phyloP scores from a whole-genome alignment of 2,113 vertebrate genomes.

The Oplegnathus fasciatus region DNA sequence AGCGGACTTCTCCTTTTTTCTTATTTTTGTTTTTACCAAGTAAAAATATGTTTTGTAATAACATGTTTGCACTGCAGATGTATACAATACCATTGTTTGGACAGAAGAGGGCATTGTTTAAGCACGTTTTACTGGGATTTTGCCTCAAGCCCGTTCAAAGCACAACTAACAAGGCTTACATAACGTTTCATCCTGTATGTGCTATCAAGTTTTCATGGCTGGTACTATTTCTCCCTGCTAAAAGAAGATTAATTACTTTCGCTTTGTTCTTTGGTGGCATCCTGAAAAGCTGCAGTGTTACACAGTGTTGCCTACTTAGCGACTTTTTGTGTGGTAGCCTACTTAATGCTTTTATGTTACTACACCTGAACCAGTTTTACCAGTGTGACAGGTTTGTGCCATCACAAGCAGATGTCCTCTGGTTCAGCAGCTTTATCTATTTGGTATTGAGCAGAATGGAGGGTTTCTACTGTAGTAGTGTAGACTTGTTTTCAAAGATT shows the following conservation, averaged over 20 bases:
- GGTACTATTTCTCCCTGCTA: not conserved
- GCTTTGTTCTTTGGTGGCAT: slow-evolving; percentile 7
- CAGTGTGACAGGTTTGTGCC: not conserved
- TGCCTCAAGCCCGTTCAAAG: slow-evolving; percentile 6
- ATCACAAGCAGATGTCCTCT: slow-evolving; percentile 16
- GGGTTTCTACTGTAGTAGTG: not conserved
- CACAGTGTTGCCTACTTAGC: slow-evolving; percentile 22
- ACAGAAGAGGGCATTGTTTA: slow-evolving; percentile 63
- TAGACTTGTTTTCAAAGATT: not conserved
- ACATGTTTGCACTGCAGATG: not conserved
- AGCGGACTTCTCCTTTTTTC: too few species aligned
- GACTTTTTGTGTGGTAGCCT: slow-evolving; percentile 11
- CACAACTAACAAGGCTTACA: slow-evolving; percentile 12
- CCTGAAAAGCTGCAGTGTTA: slow-evolving; percentile 3
- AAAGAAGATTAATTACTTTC: slow-evolving; percentile 11
- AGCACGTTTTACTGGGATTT: not conserved
- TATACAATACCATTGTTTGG: not conserved
- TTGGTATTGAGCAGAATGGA: not conserved
- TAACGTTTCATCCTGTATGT: slow-evolving; percentile 20
- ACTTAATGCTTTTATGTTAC: slow-evolving; percentile 41
- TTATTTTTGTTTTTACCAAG: too few species aligned
- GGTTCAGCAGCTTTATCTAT: not conserved
- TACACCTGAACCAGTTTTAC: slow-evolving; percentile 6
- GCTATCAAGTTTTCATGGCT: slow-evolving; percentile 11
- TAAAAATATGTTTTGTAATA: too few species aligned